Evolutionary conservation across 2,888 invertebrate species (phyloP).

Genomic region (Caenorhabditis angaria): DNA sequence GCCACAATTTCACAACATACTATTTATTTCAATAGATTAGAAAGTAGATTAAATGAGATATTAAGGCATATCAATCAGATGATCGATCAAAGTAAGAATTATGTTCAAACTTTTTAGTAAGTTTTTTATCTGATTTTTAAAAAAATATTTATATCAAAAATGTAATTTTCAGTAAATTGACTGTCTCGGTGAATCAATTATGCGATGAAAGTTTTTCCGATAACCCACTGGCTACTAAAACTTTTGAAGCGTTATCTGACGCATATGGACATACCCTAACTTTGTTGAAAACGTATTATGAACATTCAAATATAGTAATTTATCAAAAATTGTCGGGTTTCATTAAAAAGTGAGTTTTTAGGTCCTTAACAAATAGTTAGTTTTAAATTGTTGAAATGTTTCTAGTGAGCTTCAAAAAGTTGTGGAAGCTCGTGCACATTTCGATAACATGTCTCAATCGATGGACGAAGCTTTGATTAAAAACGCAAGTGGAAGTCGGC

Average conservation of each 20-base stretch:
- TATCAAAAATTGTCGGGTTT: slow-evolving; percentile 55
- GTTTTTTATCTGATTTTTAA: slow-evolving; percentile 18
- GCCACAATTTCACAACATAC: slow-evolving; percentile 46
- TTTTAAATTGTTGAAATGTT: slow-evolving; percentile 7
- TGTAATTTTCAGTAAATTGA: slow-evolving; percentile 75
- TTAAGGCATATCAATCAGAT: slow-evolving; percentile 88
- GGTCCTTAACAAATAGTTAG: background rate
- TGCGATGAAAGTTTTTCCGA: slow-evolving; percentile 84
- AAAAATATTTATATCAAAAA: slow-evolving; percentile 1
- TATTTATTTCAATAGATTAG: slow-evolving; percentile 50
- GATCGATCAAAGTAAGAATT: slow-evolving; percentile 90
- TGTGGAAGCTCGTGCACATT: slow-evolving; percentile 74
- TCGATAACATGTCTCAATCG: slow-evolving; percentile 74
- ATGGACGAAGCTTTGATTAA: slow-evolving; percentile 74
- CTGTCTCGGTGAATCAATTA: slow-evolving; percentile 87
- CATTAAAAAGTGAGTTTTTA: slow-evolving; percentile 78
- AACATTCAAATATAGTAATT: slow-evolving; percentile 44
- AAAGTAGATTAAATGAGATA: slow-evolving; percentile 57
- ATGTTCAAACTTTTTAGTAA: slow-evolving; percentile 90
- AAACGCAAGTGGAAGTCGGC: slow-evolving; percentile 70
- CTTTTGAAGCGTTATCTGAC: slow-evolving; percentile 59
- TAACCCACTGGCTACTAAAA: slow-evolving; percentile 77
- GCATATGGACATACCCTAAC: slow-evolving; percentile 61
- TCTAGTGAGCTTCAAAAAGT: slow-evolving; percentile 74
- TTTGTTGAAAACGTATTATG: slow-evolving; percentile 46